Evolutionary conservation across 2,113 vertebrate species (phyloP), one percentile per base, ranked within the genome.

Genomic region (Platanista minor): DNA sequence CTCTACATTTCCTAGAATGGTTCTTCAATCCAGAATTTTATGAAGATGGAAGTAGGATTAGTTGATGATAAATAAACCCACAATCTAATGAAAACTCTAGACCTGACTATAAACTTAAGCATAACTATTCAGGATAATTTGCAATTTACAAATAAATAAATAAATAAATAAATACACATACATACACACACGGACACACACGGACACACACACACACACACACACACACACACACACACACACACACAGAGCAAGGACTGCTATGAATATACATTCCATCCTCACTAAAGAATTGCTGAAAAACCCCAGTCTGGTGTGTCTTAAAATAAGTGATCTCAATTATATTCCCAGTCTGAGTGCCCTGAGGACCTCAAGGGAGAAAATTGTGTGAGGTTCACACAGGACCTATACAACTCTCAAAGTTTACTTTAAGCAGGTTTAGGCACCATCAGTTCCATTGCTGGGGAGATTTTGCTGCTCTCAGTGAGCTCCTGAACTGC

Each of bases 41-140:
- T 92, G 59, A 94, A 90, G 29, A 74, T 13, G 36, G 6, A 46
- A 67, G 39, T 61, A 41, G 21, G 23, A 62, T 66, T 93, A 64
- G 67, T 90, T 57, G 62, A 72, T 74, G 25, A n/a, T 17, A 7
- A 92, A 62, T 57, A 72, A 41, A 77, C n/a, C 8, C 72, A 95
- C 57, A 94, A 62, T 82, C 21, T 71, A n/a, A 62, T 89, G 10
- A 94, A 20, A 87, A 88, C 72, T 83, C 54, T 78, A 78, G n/a
- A 77, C 4, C 11, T 87, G 33, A 59, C 33, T 80, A 1, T 46
- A 86, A 87, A 78, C 29, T 72, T 52, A 84, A 93, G 2, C 2
- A 69, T 36, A 95, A 31, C n/a, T 49, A 15, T 17, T 72, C 17
- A 64, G 54, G 59, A 29, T 77, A 67, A 78, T 87, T 88, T n/a